A percentile compares a stretch with the other conserved stretches of the same genome.
Conservation (phyloP, 2,797 vertebrate species). For the Nannoperca australis region DNA sequence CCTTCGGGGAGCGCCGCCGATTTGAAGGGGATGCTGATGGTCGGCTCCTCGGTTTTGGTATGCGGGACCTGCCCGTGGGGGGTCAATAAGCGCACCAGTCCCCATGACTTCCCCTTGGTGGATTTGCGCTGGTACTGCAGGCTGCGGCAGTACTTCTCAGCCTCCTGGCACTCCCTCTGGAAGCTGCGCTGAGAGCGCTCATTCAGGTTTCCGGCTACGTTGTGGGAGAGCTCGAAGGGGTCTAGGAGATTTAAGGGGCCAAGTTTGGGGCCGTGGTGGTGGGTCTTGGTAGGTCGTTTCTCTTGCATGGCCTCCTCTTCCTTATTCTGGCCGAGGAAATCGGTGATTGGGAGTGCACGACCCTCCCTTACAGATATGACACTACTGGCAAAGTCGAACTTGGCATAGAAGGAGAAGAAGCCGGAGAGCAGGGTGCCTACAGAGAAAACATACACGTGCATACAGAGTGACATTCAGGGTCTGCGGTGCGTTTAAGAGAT, state of each 20-base stretch:
- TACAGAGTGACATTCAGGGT: background rate
- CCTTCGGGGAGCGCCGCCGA: constrained; percentile 65
- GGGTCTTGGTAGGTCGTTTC: constrained; percentile 42
- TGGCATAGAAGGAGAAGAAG: constrained; percentile 90
- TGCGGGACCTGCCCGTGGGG: constrained; percentile 61
- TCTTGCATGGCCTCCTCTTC: constrained; percentile 41
- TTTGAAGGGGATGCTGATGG: constrained; percentile 83
- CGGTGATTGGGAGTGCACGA: constrained; percentile 76
- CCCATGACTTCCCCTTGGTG: constrained; percentile 89
- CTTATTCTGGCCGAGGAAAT: constrained; percentile 69
- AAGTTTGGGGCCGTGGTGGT: constrained; percentile 65
- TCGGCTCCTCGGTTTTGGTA: constrained; percentile 47
- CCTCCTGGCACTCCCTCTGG: constrained; percentile 85
- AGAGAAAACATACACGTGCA: constrained; percentile 4
- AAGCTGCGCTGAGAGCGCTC: constrained; percentile 85
- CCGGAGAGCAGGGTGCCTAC: constrained; percentile 88
- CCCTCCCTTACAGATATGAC: constrained; percentile 88
- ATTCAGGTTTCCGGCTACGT: constrained; percentile 91
- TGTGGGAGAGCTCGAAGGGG: constrained; percentile 94
- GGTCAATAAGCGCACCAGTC: constrained; percentile 89
- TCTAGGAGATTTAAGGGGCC: constrained; percentile 91
- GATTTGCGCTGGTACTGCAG: constrained; percentile 90
- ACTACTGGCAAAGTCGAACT: constrained; percentile 86
- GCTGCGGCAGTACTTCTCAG: constrained; percentile 91
- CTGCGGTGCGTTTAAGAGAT: background rate